Evolutionary conservation across 2,113 vertebrate species (phyloP).

Genomic region (Macquaria ambigua): DNA sequence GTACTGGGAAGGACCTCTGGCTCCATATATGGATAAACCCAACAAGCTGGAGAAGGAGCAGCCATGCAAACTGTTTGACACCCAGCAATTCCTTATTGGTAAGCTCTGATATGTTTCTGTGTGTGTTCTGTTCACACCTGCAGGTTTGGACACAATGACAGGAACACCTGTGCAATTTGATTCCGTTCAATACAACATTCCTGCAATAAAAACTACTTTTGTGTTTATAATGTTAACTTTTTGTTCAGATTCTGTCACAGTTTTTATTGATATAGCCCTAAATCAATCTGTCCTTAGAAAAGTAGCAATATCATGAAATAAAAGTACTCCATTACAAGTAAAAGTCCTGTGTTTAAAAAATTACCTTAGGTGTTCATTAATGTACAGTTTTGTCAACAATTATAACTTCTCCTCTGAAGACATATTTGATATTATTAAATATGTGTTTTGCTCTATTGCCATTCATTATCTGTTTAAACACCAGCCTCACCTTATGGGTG

Average conservation of each 20-base stretch:
- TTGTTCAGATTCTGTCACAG: too few relatives aligned
- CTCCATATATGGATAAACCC: constrained; percentile 89
- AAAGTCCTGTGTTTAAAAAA: not conserved
- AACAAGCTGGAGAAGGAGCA: constrained; percentile 97
- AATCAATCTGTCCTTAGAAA: not conserved
- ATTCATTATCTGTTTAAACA: not conserved
- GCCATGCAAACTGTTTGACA: constrained; percentile 95
- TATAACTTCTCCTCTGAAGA: not conserved
- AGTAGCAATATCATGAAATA: not conserved
- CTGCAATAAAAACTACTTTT: not conserved
- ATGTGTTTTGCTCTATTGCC: not conserved
- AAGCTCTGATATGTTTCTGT: constrained; percentile 38
- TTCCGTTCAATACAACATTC: not conserved
- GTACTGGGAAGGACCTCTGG: constrained; percentile 96
- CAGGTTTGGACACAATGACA: not conserved
- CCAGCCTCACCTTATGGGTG: not conserved
- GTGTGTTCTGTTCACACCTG: not conserved
- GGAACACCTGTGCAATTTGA: not conserved
- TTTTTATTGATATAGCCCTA: not conserved
- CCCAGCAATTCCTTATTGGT: constrained; percentile 96
- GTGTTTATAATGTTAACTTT: not conserved
- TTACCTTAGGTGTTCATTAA: not conserved
- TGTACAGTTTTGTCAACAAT: not conserved
- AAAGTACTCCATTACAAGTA: not conserved
- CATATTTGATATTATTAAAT: not conserved